phyloP scores from a whole-genome alignment of 2,888 invertebrate genomes.

The Strigamia maritima region DNA sequence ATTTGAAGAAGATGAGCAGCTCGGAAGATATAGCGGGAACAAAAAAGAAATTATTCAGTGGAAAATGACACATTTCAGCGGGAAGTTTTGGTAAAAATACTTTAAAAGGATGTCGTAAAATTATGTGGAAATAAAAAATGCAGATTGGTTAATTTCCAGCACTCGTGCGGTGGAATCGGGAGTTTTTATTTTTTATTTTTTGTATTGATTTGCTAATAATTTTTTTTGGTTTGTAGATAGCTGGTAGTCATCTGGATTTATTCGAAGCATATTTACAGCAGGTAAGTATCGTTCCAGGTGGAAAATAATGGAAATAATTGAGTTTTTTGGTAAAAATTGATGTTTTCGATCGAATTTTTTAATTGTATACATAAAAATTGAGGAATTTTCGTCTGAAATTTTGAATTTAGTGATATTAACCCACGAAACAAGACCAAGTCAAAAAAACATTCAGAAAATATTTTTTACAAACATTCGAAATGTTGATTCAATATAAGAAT shows the following conservation, averaged over 20 bases:
- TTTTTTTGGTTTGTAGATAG: slow-evolving; percentile 67
- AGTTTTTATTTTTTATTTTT: neutral
- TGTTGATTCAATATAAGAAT: no score
- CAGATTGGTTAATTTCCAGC: neutral
- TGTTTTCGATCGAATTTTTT: neutral
- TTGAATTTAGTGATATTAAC: no score
- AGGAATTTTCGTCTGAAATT: no score
- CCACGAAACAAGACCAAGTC: no score
- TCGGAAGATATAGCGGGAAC: no score
- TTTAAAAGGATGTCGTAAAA: no score
- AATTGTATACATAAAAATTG: neutral
- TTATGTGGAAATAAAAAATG: neutral
- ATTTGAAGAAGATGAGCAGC: no score
- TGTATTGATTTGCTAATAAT: neutral
- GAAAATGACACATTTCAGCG: neutral
- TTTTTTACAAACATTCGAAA: no score
- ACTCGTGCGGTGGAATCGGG: neutral
- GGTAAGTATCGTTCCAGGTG: slow-evolving; percentile 54
- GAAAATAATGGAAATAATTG: neutral
- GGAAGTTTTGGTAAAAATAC: neutral
- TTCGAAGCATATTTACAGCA: slow-evolving; percentile 90
- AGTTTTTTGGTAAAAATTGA: no score
- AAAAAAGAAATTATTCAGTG: no score
- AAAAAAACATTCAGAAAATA: no score
- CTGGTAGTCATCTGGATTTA: slow-evolving; percentile 83